These are phyloP conservation scores for Nannobrachium achirus DNA, from an alignment of 2,113 vertebrate genomes.

Conservation along the genomic window DNA sequence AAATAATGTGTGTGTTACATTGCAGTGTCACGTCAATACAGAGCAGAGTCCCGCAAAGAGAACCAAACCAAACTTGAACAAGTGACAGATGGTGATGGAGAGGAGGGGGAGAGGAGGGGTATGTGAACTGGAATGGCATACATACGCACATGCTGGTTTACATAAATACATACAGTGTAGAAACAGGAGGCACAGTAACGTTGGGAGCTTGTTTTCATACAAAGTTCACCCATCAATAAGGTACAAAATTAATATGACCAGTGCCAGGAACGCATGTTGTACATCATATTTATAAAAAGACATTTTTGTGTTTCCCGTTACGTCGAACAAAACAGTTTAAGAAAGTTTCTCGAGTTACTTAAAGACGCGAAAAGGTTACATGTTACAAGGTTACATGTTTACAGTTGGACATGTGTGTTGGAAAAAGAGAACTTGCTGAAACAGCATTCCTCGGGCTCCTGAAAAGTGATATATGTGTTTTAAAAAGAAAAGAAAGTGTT, in stretches of 20 bases:
- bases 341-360: background rate
- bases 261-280: background rate
- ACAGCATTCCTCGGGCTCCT: background rate
- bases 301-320: background rate
- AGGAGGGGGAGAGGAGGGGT: background rate
- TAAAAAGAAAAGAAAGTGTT: constrained; percentile 2
- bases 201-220: constrained; percentile 48
- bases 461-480: background rate
- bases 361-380: background rate
- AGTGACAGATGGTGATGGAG: constrained; percentile 37
- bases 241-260: constrained; percentile 43
- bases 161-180: constrained; percentile 76
- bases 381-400: background rate
- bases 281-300: constrained; percentile 2
- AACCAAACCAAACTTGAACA: constrained; percentile 32
- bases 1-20: constrained; percentile 52
- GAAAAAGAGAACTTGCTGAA: background rate
- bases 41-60: constrained; percentile 30
- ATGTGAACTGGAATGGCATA: constrained; percentile 59
- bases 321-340: constrained; percentile 18
- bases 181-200: constrained; percentile 73
- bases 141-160: constrained; percentile 47
- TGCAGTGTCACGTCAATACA: constrained; percentile 46
- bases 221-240: constrained; percentile 56
- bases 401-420: constrained; percentile 13